phyloP scores from a whole-genome alignment of 2,888 invertebrate genomes.

The Nycteola revayana region DNA sequence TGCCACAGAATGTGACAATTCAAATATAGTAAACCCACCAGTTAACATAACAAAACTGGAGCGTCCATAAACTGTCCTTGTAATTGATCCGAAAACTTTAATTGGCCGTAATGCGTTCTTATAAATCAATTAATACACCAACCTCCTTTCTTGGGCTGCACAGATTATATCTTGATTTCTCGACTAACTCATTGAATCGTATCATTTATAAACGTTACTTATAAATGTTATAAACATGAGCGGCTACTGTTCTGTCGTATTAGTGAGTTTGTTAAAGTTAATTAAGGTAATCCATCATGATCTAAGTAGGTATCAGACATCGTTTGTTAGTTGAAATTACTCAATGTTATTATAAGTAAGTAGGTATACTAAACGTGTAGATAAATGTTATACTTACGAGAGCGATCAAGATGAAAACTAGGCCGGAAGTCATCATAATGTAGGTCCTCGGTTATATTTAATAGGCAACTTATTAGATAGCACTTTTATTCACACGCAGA shows the following conservation, averaged over 20 bases:
- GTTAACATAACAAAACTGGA: conserved; percentile 43
- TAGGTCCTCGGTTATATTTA: conserved; percentile 34
- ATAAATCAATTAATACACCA: conserved; percentile 65
- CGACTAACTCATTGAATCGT: conserved; percentile 40
- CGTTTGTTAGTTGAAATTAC: conserved; percentile 20
- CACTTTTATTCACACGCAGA: conserved; percentile 37
- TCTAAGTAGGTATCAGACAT: conserved; percentile 12
- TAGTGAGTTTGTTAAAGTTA: conserved; percentile 24
- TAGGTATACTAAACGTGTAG: conserved; percentile 20
- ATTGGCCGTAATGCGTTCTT: conserved; percentile 62
- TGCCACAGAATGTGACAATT: conserved; percentile 42
- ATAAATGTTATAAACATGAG: conserved; percentile 41
- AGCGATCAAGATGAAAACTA: conserved; percentile 45
- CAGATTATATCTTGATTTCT: conserved; percentile 52
- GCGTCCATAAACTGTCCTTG: conserved; percentile 43
- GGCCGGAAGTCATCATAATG: conserved; percentile 54
- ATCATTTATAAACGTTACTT: conserved; percentile 45
- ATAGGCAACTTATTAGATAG: conserved; percentile 41
- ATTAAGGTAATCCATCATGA: conserved; percentile 32
- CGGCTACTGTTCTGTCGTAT: conserved; percentile 27
- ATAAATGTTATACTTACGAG: conserved; percentile 55
- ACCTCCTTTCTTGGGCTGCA: conserved; percentile 52
- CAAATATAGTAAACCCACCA: conserved; percentile 38
- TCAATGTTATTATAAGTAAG: conserved; percentile 14
- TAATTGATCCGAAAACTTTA: conserved; percentile 60